Evolutionary conservation across 2,888 invertebrate species (phyloP).

Genomic region (Mesorhabditis spiculigera): DNA sequence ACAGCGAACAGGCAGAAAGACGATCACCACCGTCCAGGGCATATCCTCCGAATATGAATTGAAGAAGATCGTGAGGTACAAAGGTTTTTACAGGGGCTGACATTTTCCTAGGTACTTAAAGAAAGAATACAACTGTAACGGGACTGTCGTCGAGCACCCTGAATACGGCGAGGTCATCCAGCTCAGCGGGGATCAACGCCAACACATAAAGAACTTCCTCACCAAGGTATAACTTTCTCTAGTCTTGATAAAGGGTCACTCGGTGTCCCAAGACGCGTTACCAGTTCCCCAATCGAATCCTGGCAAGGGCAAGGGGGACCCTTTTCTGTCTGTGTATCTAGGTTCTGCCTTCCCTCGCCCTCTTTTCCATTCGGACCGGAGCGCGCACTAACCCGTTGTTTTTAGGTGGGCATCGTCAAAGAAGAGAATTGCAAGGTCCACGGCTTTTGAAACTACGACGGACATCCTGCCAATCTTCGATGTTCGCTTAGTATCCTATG

Average conservation of each 20-base stretch:
- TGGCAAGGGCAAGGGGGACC: background rate
- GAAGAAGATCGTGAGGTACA: slow-evolving; percentile 96
- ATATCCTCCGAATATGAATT: slow-evolving; percentile 77
- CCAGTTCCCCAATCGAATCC: no score
- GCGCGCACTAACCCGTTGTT: slow-evolving; percentile 63
- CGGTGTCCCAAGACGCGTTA: no score
- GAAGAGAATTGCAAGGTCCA: slow-evolving; percentile 97
- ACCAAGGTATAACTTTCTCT: background rate
- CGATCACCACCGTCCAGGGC: slow-evolving; percentile 67
- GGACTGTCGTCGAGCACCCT: slow-evolving; percentile 98
- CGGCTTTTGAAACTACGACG: slow-evolving; percentile 69
- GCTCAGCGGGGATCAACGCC: slow-evolving; percentile 97
- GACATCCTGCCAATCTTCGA: no score
- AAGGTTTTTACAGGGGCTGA: slow-evolving; percentile 60
- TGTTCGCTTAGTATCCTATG: no score
- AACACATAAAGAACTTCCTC: slow-evolving; percentile 65
- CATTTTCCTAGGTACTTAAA: slow-evolving; percentile 70
- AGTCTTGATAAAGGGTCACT: no score
- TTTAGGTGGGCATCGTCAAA: slow-evolving; percentile 91
- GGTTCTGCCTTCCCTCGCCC: no score
- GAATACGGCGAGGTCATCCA: slow-evolving; percentile 99
- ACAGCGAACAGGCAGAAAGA: slow-evolving; percentile 89
- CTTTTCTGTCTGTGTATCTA: background rate
- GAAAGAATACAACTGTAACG: slow-evolving; percentile 89
- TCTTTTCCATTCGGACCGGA: no score